Conservation (phyloP, 2,113 vertebrate species). For the Gymnocephalus cernua region DNA sequence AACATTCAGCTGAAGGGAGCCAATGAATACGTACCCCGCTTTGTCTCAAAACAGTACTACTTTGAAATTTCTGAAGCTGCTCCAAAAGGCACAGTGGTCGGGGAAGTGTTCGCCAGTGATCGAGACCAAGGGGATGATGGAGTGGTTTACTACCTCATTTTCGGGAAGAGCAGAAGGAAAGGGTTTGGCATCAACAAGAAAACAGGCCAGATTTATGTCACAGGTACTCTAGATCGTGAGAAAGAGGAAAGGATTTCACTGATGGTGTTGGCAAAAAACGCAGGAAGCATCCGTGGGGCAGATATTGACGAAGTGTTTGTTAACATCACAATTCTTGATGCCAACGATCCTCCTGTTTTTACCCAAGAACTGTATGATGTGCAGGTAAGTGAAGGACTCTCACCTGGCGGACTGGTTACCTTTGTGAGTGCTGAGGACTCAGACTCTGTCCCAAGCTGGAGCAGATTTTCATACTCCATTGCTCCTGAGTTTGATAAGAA, state of each 20-base stretch:
- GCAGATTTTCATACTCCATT: conserved; percentile 95
- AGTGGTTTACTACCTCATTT: conserved; percentile 95
- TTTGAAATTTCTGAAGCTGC: conserved; percentile 97
- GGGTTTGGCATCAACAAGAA: conserved; percentile 92
- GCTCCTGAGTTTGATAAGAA: conserved; percentile 87
- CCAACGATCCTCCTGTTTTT: conserved; percentile 96
- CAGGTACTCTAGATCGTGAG: conserved; percentile 93
- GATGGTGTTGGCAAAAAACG: conserved; percentile 95
- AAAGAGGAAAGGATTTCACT: conserved; percentile 94
- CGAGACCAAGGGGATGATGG: conserved; percentile 94
- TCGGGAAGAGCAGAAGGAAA: conserved; percentile 93
- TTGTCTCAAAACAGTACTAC: conserved; percentile 97
- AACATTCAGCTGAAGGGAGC: conserved; percentile 93
- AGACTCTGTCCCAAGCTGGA: conserved; percentile 98
- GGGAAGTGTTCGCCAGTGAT: conserved; percentile 98
- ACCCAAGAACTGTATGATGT: conserved; percentile 89
- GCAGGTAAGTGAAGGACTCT: conserved; percentile 93
- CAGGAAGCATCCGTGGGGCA: conserved; percentile 92
- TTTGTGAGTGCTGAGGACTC: conserved; percentile 97
- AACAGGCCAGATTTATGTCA: conserved; percentile 94
- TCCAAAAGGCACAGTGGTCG: conserved; percentile 89
- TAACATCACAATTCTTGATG: conserved; percentile 95
- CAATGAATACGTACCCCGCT: conserved; percentile 98
- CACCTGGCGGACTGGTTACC: conserved; percentile 91
- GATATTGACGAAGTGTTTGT: conserved; percentile 97